These are phyloP conservation scores for Kryptolebias ocellatus DNA, from an alignment of 2,797 vertebrate genomes.

Conservation along the genomic window DNA sequence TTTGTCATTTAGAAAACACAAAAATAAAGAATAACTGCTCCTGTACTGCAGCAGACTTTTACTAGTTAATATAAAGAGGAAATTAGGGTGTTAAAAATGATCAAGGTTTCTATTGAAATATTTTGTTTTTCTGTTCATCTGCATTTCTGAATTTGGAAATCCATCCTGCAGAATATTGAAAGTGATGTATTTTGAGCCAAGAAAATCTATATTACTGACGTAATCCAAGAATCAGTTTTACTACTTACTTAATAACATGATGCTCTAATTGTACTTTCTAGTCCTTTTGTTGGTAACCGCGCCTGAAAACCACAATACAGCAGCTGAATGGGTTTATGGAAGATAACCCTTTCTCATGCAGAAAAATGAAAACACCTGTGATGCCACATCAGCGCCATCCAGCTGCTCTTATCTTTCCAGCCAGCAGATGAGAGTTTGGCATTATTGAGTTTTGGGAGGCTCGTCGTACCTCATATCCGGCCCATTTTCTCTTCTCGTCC, in stretches of 20 bases:
- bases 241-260: not conserved
- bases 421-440: slow-evolving; percentile 64
- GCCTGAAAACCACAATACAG: slow-evolving; percentile 42
- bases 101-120: too few relatives aligned
- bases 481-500: slow-evolving; percentile 64
- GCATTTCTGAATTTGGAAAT: too few relatives aligned
- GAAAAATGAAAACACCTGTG: slow-evolving; percentile 55
- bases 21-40: too few relatives aligned
- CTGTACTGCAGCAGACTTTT: too few relatives aligned
- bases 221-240: too few relatives aligned
- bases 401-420: slow-evolving; percentile 67
- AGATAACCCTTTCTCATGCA: slow-evolving; percentile 53
- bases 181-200: too few relatives aligned
- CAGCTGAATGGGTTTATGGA: slow-evolving; percentile 55
- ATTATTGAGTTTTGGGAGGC: slow-evolving; percentile 70
- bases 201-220: too few relatives aligned
- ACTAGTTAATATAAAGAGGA: too few relatives aligned
- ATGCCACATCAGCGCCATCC: slow-evolving; percentile 51
- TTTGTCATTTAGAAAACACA: too few relatives aligned
- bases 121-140: too few relatives aligned
- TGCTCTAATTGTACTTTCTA: not conserved
- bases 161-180: too few relatives aligned
- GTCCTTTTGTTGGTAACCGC: slow-evolving; percentile 14
- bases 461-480: slow-evolving; percentile 68
- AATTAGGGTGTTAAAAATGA: too few relatives aligned